phyloP scores from a whole-genome alignment of 2,797 vertebrate genomes.

The Esox lucius region DNA sequence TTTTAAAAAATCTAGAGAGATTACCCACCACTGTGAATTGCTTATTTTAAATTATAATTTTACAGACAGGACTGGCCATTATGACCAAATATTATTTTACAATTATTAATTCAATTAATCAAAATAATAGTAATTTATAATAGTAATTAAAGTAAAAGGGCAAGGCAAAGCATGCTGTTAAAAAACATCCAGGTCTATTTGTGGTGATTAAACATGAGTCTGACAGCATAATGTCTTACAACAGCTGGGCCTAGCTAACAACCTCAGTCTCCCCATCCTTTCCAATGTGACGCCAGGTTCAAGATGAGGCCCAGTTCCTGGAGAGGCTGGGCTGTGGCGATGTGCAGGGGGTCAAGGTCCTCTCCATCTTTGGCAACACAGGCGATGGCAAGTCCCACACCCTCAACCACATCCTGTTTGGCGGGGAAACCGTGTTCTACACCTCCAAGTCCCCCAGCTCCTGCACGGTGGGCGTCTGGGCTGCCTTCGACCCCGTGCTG shows the following conservation, averaged over 20 bases:
- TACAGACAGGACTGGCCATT: no score
- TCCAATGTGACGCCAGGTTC: slow-evolving; percentile 60
- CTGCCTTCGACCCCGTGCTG: slow-evolving; percentile 72
- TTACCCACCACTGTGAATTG: no score
- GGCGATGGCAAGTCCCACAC: slow-evolving; percentile 87
- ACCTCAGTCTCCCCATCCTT: not conserved
- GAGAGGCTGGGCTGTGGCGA: slow-evolving; percentile 69
- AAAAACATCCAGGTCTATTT: no score
- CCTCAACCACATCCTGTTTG: slow-evolving; percentile 80
- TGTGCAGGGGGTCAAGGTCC: slow-evolving; percentile 75
- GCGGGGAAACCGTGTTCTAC: slow-evolving; percentile 74
- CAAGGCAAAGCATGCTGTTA: no score
- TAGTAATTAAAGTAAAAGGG: no score
- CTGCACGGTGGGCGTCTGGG: slow-evolving; percentile 84
- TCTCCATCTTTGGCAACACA: slow-evolving; percentile 85
- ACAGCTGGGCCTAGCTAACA: not conserved
- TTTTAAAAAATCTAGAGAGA: no score
- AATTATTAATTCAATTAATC: no score
- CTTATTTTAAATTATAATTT: no score
- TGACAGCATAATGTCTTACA: not conserved
- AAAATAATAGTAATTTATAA: no score
- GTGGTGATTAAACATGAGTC: not conserved
- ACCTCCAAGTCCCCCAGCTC: slow-evolving; percentile 82
- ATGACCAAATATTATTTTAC: no score
- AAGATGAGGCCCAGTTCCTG: slow-evolving; percentile 67